Conservation (phyloP, 35 echinoderm and acorn worm genomes). For the Ophiothrix spiculata region DNA sequence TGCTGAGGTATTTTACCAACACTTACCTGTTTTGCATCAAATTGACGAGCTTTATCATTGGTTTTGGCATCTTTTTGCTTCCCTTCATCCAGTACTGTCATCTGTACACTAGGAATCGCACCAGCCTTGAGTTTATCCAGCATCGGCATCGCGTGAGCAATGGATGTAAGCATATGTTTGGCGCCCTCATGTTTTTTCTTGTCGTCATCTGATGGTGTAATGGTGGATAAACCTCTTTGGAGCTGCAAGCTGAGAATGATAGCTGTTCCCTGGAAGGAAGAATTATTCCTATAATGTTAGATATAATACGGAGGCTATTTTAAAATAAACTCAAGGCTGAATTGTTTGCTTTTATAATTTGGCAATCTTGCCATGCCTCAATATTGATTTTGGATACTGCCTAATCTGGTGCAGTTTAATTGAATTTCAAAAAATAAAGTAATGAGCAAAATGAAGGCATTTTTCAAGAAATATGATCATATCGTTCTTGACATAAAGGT, state of each 20-base stretch:
- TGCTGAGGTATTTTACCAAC: too few species aligned
- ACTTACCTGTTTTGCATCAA: neutral
- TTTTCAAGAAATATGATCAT: neutral
- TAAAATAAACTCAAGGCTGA: neutral
- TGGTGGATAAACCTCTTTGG: neutral
- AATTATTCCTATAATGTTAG: neutral
- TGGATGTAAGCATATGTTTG: slow-evolving; percentile 1
- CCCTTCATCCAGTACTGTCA: neutral
- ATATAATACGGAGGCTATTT: neutral
- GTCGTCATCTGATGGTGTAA: neutral
- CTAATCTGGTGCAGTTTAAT: neutral
- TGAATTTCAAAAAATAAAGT: neutral
- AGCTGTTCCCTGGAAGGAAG: slow-evolving; percentile 17
- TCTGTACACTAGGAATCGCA: neutral
- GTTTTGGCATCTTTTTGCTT: neutral
- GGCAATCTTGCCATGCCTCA: neutral
- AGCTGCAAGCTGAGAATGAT: slow-evolving; percentile 22
- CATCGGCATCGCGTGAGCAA: slow-evolving; percentile 3
- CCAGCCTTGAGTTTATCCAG: neutral
- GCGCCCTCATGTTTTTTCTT: neutral
- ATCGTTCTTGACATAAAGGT: too few species aligned
- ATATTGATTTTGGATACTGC: neutral
- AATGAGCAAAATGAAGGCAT: neutral
- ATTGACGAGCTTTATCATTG: neutral
- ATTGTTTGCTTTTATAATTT: neutral